Conservation (phyloP, 2,113 vertebrate species). For the Uria aalge region DNA sequence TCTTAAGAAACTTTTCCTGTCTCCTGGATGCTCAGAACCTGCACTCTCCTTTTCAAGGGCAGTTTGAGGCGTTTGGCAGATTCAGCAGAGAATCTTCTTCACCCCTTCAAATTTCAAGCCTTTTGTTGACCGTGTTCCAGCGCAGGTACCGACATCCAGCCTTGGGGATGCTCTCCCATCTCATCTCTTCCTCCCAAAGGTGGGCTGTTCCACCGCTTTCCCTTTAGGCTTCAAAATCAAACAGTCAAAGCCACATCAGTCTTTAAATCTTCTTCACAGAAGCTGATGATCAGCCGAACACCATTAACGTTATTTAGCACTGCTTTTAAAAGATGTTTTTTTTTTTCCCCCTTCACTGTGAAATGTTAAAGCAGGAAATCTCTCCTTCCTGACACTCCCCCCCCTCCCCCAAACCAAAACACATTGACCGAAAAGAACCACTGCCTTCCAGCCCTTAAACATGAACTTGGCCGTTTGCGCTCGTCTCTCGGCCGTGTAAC, state of each 20-base stretch:
- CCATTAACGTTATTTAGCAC: neutral
- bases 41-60: neutral
- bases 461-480: neutral
- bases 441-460: neutral
- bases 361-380: neutral
- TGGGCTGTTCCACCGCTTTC: neutral
- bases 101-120: neutral
- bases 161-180: neutral
- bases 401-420: neutral
- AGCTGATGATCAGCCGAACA: neutral
- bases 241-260: neutral
- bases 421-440: neutral
- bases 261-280: neutral
- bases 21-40: neutral
- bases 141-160: neutral
- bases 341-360: neutral
- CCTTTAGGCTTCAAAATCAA: neutral
- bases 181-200: neutral
- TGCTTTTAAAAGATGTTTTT: neutral
- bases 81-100: neutral
- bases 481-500: neutral
- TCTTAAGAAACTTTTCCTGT: neutral
- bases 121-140: neutral
- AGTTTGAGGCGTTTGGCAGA: neutral
- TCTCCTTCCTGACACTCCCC: neutral